Percentiles rank a stretch among this genome's conserved stretches.
Evolutionary conservation across 2,113 vertebrate genomes (phyloP).

Genomic region (Catharus fuscescens): DNA sequence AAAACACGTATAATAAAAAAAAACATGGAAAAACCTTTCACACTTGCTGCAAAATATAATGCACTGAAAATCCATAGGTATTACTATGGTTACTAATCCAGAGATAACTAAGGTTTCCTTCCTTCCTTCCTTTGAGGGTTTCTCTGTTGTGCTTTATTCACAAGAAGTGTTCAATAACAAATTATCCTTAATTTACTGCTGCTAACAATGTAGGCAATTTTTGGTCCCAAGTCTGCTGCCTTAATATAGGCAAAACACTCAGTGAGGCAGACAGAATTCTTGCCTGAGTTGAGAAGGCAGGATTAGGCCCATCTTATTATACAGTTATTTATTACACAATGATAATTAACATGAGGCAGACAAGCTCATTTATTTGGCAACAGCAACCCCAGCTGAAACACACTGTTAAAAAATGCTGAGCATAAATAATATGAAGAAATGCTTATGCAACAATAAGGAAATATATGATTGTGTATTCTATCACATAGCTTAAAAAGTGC

Average conservation of each 20-base stretch:
- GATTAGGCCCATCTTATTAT: slow-evolving; percentile 25
- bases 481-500: slow-evolving; percentile 67
- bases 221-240: not conserved
- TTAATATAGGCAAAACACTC: not conserved
- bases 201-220: not conserved
- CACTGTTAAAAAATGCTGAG: slow-evolving; percentile 30
- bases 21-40: not conserved
- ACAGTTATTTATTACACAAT: slow-evolving; percentile 46
- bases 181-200: slow-evolving; percentile 36
- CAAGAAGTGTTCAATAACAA: slow-evolving; percentile 22
- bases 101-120: not conserved
- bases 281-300: not conserved
- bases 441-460: slow-evolving; percentile 60
- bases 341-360: slow-evolving; percentile 24
- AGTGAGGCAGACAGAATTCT: not conserved
- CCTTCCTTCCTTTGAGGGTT: not conserved
- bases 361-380: slow-evolving; percentile 45
- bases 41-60: not conserved
- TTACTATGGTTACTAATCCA: slow-evolving; percentile 40
- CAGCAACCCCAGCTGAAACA: slow-evolving; percentile 21
- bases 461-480: slow-evolving; percentile 68
- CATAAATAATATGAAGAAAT: slow-evolving; percentile 42
- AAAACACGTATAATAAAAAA: not conserved
- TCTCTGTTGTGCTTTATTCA: slow-evolving; percentile 9
- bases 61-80: not conserved